These are phyloP conservation scores for Apantesis nais DNA, from an alignment of 2,888 invertebrate genomes.

Conservation along the genomic window DNA sequence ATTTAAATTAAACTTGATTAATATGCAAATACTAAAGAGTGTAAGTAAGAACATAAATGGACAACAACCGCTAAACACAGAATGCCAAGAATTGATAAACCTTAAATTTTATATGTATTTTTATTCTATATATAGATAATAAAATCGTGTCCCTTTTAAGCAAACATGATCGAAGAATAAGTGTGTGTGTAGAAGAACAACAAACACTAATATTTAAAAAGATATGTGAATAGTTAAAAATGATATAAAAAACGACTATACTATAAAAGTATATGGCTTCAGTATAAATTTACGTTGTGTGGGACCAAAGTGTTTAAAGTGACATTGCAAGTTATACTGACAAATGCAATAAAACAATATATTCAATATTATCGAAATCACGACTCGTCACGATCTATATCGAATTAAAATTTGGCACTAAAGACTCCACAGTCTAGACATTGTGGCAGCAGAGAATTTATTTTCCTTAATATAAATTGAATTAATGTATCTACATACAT, in stretches of 20 bases:
- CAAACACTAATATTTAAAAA: not conserved
- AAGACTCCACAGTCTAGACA: not conserved
- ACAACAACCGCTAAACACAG: not conserved
- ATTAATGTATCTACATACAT: too few relatives aligned
- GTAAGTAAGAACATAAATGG: not conserved
- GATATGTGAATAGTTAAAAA: not conserved
- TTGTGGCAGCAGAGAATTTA: not conserved
- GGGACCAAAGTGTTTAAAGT: too few relatives aligned
- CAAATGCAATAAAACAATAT: not conserved
- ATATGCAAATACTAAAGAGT: constrained; percentile 39
- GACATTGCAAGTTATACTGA: not conserved
- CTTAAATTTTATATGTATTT: too few relatives aligned
- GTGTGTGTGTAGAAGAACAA: too few relatives aligned
- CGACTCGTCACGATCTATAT: not conserved
- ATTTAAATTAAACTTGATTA: constrained; percentile 55
- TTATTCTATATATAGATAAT: too few relatives aligned
- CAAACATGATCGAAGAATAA: not conserved
- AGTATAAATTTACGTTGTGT: too few relatives aligned
- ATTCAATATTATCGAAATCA: not conserved
- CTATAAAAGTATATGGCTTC: not conserved
- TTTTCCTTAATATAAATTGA: too few relatives aligned
- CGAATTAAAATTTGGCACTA: not conserved
- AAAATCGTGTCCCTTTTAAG: too few relatives aligned
- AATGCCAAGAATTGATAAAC: not conserved
- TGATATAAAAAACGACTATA: not conserved